These are phyloP conservation scores for Eupithecia dodoneata DNA, from an alignment of 2,888 invertebrate genomes.

Conservation along the genomic window DNA sequence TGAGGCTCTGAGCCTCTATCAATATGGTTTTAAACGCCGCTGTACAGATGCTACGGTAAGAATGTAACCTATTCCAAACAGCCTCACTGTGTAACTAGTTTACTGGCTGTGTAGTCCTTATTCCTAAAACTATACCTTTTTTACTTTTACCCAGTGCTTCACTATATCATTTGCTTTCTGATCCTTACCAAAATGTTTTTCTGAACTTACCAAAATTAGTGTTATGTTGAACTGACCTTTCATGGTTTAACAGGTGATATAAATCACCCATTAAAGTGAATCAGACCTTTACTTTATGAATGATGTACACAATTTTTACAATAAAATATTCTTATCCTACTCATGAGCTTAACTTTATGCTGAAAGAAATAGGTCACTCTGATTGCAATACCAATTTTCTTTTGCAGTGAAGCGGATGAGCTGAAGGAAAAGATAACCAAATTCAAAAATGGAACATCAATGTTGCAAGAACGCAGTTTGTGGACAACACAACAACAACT, in stretches of 20 bases:
- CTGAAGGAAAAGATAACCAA: conserved; percentile 87
- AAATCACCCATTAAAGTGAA: not conserved
- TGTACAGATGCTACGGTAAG: conserved; percentile 89
- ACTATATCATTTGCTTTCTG: not conserved
- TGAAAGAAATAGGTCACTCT: not conserved
- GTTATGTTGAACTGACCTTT: not conserved
- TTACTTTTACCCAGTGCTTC: not conserved
- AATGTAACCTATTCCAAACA: conserved; percentile 2
- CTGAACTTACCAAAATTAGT: not conserved
- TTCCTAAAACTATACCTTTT: not conserved
- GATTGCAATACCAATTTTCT: not conserved
- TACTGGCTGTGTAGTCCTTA: not conserved
- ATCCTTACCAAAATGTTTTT: not conserved
- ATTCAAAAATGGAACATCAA: conserved; percentile 84
- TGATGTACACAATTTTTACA: no score
- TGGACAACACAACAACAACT: conserved; percentile 78
- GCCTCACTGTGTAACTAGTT: not conserved
- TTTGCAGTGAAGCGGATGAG: conserved; percentile 88
- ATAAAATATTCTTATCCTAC: not conserved
- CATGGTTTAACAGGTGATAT: not conserved
- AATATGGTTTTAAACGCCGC: conserved; percentile 91
- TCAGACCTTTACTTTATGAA: no score
- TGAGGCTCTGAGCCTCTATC: conserved; percentile 80
- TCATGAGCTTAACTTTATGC: not conserved
- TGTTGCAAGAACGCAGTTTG: conserved; percentile 75